Conservation (phyloP, 2,888 invertebrate genomes). For the Laspeyria flexula region DNA sequence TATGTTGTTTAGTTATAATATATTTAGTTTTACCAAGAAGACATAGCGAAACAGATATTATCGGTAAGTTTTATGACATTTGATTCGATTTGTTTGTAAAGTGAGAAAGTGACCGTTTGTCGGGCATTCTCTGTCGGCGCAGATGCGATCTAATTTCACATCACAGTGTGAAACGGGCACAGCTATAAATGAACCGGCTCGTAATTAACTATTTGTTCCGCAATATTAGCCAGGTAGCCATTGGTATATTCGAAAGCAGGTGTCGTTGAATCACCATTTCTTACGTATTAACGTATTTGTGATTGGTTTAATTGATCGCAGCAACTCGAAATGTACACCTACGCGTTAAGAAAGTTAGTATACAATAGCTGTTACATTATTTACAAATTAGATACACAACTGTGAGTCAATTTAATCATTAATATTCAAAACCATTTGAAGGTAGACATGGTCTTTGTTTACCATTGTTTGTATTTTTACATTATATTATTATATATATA, state of each 20-base stretch:
- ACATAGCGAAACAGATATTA: conserved; percentile 49
- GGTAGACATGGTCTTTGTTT: conserved; percentile 26
- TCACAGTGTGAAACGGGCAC: conserved; percentile 65
- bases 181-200: conserved; percentile 72
- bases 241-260: conserved; percentile 54
- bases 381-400: conserved; percentile 25
- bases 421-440: conserved; percentile 19
- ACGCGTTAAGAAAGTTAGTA: conserved; percentile 60
- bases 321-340: conserved; percentile 52
- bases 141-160: conserved; percentile 77
- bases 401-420: conserved; percentile 35
- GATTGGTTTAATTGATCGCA: conserved; percentile 39
- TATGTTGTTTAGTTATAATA: conserved; percentile 59
- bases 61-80: conserved; percentile 79
- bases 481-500: conserved; percentile 6
- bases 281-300: conserved; percentile 41
- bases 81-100: conserved; percentile 77
- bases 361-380: conserved; percentile 33
- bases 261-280: conserved; percentile 62
- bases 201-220: conserved; percentile 70
- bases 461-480: conserved; percentile 11
- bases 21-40: conserved; percentile 50
- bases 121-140: conserved; percentile 59
- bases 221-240: conserved; percentile 61
- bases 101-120: conserved; percentile 82